Base-by-base conservation (phyloP, 2,113 vertebrate genomes). In the Parus major region DNA sequence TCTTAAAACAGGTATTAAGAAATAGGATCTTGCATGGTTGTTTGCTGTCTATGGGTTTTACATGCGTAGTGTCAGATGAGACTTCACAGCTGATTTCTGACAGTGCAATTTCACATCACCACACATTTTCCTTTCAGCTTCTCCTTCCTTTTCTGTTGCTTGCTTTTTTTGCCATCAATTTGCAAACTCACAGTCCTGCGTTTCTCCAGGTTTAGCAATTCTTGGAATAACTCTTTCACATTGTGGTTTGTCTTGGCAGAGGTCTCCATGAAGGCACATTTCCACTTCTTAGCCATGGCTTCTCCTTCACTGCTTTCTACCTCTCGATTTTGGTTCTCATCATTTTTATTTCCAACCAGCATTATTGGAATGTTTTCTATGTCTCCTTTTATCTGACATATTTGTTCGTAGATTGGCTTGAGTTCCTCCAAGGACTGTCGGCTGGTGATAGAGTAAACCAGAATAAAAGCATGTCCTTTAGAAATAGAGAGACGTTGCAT, bases 401-500 rank as follows among this genome's bases (percentile, higher is more conserved):
- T 98, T 86, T 98, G 98, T 56, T 98, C 98, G 1, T 98, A 98
- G 85, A 98, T 98, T 8, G 98, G 98, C 50, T 98, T 98, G 83
- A 98, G 97, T 60, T 98, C 98, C 61, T 98, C 98, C 93, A 98
- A 76, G 44, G 98, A 98, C 95, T 98, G 98, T 11, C 95, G 96
- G 94, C 98, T 98, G 52, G 98, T 98, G 93, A 98, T 95, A 47
- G 98, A 98, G 76, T 98, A 98, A 70, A 98, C 98, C 92, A 98
- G 97, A 94, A 98, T 98, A 82, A 98, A 98, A 82, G 98, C 98
- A 5, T 98, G 98, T 46, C 98, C 98, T 53, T 98, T 98, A 82
- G 98, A 98, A 95, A 98, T 98, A 82, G 98, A 98, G 63, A 98
- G 97, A 41, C 98, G 98, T 87, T 98, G 98, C 98, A 98, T 98